Percentiles rank a stretch among this genome's conserved stretches.
These are phyloP conservation scores for Lacanobia wlatinum DNA, from an alignment of 2,888 invertebrate genomes.

Conservation along the genomic window DNA sequence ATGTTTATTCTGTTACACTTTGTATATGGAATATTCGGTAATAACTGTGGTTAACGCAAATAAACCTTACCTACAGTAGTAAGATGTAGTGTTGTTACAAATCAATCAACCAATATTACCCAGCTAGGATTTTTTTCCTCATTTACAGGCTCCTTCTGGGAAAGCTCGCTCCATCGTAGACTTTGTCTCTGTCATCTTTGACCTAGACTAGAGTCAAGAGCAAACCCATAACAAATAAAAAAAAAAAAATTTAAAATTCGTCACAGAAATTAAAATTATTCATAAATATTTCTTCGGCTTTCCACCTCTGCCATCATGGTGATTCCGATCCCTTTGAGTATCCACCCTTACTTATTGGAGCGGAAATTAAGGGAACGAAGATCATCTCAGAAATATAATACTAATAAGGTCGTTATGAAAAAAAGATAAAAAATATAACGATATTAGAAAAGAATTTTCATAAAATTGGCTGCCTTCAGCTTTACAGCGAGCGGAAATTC, in stretches of 20 bases:
- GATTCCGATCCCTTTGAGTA: slow-evolving; percentile 22
- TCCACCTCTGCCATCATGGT: slow-evolving; percentile 4
- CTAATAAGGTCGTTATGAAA: slow-evolving; percentile 31
- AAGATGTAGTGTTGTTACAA: too few relatives aligned
- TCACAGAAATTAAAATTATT: not conserved
- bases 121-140: not conserved
- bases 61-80: too few relatives aligned
- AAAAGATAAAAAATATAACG: slow-evolving; percentile 27
- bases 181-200: too few relatives aligned
- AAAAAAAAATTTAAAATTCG: not conserved
- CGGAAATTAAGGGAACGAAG: slow-evolving; percentile 42
- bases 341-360: slow-evolving; percentile 22
- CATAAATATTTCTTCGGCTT: slow-evolving; percentile 21
- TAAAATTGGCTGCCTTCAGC: slow-evolving; percentile 4
- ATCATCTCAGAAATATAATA: slow-evolving; percentile 33
- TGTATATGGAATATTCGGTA: too few relatives aligned
- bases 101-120: not conserved
- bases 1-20: too few relatives aligned
- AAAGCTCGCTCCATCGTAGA: too few relatives aligned
- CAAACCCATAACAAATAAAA: too few relatives aligned
- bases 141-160: too few relatives aligned
- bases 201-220: too few relatives aligned
- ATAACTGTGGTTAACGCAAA: too few relatives aligned
- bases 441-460: slow-evolving; percentile 20
- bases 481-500: slow-evolving; percentile 3